Evolutionary conservation across 2,888 invertebrate genomes (phyloP).

Genomic region (Tanypteryx hageni): DNA sequence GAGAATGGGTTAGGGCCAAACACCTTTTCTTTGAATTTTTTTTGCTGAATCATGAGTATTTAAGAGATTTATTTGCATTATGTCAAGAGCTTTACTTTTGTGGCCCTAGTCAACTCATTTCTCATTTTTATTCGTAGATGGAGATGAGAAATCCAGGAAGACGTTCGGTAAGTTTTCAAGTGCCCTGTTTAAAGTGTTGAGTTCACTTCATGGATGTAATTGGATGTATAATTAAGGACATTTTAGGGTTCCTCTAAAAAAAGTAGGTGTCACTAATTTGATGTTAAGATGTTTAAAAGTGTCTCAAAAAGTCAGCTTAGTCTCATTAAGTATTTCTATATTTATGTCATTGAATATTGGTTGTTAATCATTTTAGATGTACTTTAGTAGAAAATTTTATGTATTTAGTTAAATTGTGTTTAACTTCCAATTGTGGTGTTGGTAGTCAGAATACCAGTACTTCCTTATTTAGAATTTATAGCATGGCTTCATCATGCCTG

Average conservation of each 20-base stretch:
- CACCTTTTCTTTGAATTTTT: conserved; percentile 66
- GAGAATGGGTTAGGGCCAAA: conserved; percentile 66
- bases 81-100: conserved; percentile 65
- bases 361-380: conserved; percentile 31
- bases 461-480: neutral
- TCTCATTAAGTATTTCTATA: neutral
- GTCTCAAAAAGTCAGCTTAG: conserved; percentile 16
- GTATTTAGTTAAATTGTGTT: neutral
- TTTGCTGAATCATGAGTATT: conserved; percentile 64
- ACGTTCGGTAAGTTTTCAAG: conserved; percentile 69
- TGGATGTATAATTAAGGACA: conserved; percentile 63
- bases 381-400: neutral
- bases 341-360: conserved; percentile 26
- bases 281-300: conserved; percentile 41
- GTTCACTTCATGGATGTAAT: conserved; percentile 65
- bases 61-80: conserved; percentile 51
- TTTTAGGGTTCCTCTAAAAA: conserved; percentile 31
- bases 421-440: conserved; percentile 22
- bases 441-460: neutral
- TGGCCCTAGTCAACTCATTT: conserved; percentile 65
- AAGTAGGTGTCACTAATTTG: conserved; percentile 68
- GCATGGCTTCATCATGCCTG: conserved; percentile 33
- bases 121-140: conserved; percentile 68
- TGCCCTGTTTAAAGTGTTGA: conserved; percentile 65
- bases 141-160: conserved; percentile 69